A percentile compares a stretch with the other conserved stretches of the same genome.
Evolutionary conservation across 2,888 invertebrate genomes (phyloP).

Genomic region (Candidula unifasciata): DNA sequence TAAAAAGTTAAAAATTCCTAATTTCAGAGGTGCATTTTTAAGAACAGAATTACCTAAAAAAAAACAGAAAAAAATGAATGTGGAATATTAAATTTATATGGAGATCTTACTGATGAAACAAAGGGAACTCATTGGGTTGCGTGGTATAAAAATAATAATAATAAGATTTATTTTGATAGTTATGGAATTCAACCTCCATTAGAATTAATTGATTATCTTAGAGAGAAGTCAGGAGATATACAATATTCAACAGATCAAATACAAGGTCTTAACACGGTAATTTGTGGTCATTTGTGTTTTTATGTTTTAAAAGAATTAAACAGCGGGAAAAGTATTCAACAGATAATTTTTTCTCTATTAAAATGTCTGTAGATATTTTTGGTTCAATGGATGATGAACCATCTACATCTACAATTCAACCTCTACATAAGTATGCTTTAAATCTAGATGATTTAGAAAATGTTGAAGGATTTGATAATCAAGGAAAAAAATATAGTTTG

Average conservation of each 20-base stretch:
- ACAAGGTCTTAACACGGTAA: neutral
- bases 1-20: slow-evolving; percentile 21
- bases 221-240: neutral
- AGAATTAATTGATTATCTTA: neutral
- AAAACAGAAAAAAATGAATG: slow-evolving; percentile 15
- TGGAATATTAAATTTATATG: slow-evolving; percentile 31
- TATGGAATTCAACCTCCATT: slow-evolving; percentile 23
- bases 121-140: slow-evolving; percentile 17
- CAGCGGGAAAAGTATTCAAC: no score
- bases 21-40: slow-evolving; percentile 18
- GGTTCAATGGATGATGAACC: neutral
- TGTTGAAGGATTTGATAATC: neutral
- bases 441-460: slow-evolving; percentile 26
- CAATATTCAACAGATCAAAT: neutral
- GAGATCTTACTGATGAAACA: slow-evolving; percentile 1
- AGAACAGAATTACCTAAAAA: neutral
- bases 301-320: neutral
- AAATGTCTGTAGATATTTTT: slow-evolving; percentile 6
- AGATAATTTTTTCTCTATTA: neutral
- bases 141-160: neutral
- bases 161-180: slow-evolving; percentile 3
- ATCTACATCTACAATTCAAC: neutral
- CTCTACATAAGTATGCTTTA: neutral
- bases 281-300: slow-evolving; percentile 2
- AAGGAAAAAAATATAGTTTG: neutral